Percentiles rank a stretch among this genome's conserved stretches.
These are phyloP conservation scores for Drosophila albomicans DNA, from an alignment of 1,140 invertebrate species.

Conservation along the genomic window DNA sequence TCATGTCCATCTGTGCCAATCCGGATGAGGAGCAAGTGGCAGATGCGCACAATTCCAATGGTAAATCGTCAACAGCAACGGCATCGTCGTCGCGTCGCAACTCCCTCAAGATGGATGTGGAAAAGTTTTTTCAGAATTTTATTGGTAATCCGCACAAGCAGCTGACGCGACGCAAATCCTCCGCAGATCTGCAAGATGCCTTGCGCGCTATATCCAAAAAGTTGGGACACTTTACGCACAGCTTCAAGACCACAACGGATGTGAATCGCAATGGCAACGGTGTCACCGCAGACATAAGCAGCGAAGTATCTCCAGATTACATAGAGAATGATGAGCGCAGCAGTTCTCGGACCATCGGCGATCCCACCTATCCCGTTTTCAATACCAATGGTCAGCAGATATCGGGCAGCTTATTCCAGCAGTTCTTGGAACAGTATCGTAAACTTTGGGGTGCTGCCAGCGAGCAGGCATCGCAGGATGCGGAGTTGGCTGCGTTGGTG, in stretches of 20 bases:
- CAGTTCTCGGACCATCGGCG: conserved; percentile 88
- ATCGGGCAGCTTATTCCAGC: conserved; percentile 89
- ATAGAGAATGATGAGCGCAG: conserved; percentile 83
- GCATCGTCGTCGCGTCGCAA: conserved; percentile 56
- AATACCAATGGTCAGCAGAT: conserved; percentile 89
- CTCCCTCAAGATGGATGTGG: conserved; percentile 74
- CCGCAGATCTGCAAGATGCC: conserved; percentile 86
- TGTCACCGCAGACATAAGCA: conserved; percentile 18
- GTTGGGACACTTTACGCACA: conserved; percentile 77
- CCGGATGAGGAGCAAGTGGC: conserved; percentile 71
- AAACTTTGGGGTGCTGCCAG: conserved; percentile 70
- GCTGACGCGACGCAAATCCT: conserved; percentile 78
- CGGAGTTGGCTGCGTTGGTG: conserved; percentile 72
- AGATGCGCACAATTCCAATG: conserved; percentile 66
- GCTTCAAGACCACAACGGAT: conserved; percentile 63
- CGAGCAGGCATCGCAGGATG: conserved; percentile 67
- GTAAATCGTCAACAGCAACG: conserved; percentile 38
- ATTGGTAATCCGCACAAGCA: conserved; percentile 78
- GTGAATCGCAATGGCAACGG: conserved; percentile 75
- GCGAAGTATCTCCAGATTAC: conserved; percentile 64
- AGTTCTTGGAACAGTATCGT: conserved; percentile 88
- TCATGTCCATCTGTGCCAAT: conserved; percentile 89
- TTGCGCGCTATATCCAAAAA: conserved; percentile 86
- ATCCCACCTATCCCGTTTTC: conserved; percentile 91
- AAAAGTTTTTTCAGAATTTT: conserved; percentile 82